A percentile compares a stretch with the other conserved stretches of the same genome.
These are phyloP conservation scores for Dallia pectoralis DNA, from an alignment of 2,797 vertebrate species.

Conservation along the genomic window DNA sequence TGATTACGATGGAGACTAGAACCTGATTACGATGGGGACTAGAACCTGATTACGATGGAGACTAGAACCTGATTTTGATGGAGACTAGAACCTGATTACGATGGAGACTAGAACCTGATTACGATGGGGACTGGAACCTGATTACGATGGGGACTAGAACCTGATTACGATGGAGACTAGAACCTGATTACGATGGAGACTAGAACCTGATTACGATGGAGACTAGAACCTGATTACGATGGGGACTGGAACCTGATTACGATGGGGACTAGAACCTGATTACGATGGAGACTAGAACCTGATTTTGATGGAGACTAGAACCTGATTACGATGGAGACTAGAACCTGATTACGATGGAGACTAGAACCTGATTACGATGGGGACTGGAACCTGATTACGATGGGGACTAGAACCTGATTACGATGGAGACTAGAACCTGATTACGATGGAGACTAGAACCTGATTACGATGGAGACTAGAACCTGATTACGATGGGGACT, in stretches of 20 bases:
- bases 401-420: conserved; percentile 29
- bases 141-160: conserved; percentile 28
- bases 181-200: conserved; percentile 34
- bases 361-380: conserved; percentile 35
- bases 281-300: conserved; percentile 27
- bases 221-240: conserved; percentile 33
- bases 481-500: conserved; percentile 33
- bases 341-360: too few species aligned
- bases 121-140: conserved; percentile 26
- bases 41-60: conserved; percentile 33
- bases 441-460: conserved; percentile 27
- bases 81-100: conserved; percentile 31
- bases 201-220: too few species aligned
- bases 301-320: too few species aligned
- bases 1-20: conserved; percentile 32
- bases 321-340: conserved; percentile 33
- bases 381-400: conserved; percentile 27
- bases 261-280: conserved; percentile 30
- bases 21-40: conserved; percentile 33
- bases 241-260: conserved; percentile 29
- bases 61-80: too few species aligned
- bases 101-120: conserved; percentile 31
- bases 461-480: conserved; percentile 32
- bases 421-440: conserved; percentile 28
- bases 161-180: conserved; percentile 33